These are phyloP conservation scores for Plodia interpunctella DNA, from an alignment of 1,140 invertebrate species.

Conservation along the genomic window DNA sequence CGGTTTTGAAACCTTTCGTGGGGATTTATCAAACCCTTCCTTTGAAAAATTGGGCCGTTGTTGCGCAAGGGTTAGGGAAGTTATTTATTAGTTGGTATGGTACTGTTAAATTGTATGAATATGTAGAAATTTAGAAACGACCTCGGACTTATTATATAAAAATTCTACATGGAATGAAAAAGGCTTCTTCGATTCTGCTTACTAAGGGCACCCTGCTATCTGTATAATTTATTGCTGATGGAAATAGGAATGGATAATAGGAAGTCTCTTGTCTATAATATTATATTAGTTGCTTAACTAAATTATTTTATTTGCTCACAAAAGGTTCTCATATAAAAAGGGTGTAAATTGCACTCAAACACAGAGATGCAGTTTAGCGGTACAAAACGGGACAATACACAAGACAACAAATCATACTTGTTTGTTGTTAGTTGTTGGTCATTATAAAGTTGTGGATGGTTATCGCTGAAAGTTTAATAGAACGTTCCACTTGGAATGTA, in stretches of 20 bases:
- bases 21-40: slow-evolving; percentile 13
- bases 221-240: too few species aligned
- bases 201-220: too few species aligned
- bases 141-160: too few species aligned
- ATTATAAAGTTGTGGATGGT: slow-evolving; percentile 13
- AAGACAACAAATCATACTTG: slow-evolving; percentile 10
- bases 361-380: not conserved
- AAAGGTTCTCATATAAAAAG: not conserved
- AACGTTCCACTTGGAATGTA: slow-evolving; percentile 5
- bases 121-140: not conserved
- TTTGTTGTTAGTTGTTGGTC: slow-evolving; percentile 11
- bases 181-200: too few species aligned
- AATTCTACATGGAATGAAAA: too few species aligned
- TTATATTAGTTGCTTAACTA: too few species aligned
- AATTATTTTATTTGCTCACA: not conserved
- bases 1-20: slow-evolving; percentile 15
- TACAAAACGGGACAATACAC: slow-evolving; percentile 1
- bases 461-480: slow-evolving; percentile 12
- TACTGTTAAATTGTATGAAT: not conserved
- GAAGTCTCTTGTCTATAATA: too few species aligned
- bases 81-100: not conserved
- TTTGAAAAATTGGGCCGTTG: slow-evolving; percentile 5
- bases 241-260: too few species aligned
- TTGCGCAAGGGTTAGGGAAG: not conserved
- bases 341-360: not conserved